Evolutionary conservation across 2,797 vertebrate species (phyloP).

Genomic region (Peromyscus attwateri): DNA sequence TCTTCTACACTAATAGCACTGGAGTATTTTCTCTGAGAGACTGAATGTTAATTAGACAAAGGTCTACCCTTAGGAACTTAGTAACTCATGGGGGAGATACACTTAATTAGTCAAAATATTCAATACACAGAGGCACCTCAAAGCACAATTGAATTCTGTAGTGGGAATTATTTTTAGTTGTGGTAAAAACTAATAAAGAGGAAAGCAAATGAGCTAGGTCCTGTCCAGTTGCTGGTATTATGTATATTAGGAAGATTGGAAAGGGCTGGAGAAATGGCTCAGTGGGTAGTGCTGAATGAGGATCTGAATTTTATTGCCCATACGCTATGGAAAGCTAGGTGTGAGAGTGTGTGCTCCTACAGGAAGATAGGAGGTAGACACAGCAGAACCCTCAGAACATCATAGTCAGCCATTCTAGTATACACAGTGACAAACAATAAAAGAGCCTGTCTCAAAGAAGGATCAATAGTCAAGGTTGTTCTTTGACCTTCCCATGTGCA

Average conservation of each 20-base stretch:
- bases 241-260: neutral
- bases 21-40: slow-evolving; percentile 49
- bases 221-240: slow-evolving; percentile 19
- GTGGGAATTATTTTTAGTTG: slow-evolving; percentile 32
- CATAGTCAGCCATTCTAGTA: neutral
- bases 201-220: neutral
- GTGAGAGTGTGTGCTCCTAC: neutral
- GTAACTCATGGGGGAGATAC: neutral
- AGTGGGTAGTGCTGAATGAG: neutral
- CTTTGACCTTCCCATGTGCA: neutral
- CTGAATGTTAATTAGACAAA: slow-evolving; percentile 52
- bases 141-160: slow-evolving; percentile 36
- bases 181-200: slow-evolving; percentile 24
- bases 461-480: neutral
- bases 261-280: neutral
- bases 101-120: slow-evolving; percentile 62
- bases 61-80: slow-evolving; percentile 32
- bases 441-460: neutral
- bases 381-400: neutral
- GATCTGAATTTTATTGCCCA: neutral
- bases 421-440: neutral
- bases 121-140: neutral
- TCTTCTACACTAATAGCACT: neutral
- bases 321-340: neutral
- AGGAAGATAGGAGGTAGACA: neutral